A percentile compares a stretch with the other conserved stretches of the same genome.
Evolutionary conservation across 1,140 invertebrate genomes (phyloP).

Genomic region (Adelges cooleyi): DNA sequence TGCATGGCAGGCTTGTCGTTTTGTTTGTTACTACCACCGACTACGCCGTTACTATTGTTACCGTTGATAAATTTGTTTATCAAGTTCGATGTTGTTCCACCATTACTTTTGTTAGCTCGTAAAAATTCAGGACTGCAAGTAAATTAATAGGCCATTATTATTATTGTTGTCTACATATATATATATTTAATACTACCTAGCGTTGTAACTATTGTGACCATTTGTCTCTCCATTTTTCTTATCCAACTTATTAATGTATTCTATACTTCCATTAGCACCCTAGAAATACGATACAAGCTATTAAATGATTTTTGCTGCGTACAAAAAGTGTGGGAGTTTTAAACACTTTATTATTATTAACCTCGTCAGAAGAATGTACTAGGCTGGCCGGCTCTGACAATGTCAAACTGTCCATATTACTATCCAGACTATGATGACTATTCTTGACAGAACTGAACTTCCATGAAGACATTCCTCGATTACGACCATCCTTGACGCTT

Average conservation of each 20-base stretch:
- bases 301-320: background rate
- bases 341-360: too few species aligned
- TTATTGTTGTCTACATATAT: background rate
- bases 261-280: background rate
- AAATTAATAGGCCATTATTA: background rate
- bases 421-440: constrained; percentile 9
- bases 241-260: background rate
- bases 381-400: constrained; percentile 1
- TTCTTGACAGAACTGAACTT: background rate
- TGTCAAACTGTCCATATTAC: constrained; percentile 16
- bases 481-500: constrained; percentile 37
- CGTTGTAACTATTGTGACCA: background rate
- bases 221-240: background rate
- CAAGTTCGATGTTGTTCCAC: background rate
- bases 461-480: constrained; percentile 31
- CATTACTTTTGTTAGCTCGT: constrained; percentile 1
- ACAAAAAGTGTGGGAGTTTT: too few species aligned
- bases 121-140: constrained; percentile 24
- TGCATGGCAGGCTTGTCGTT: background rate
- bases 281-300: background rate
- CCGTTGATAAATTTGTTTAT: constrained; percentile 1
- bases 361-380: constrained; percentile 10
- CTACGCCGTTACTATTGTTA: too few species aligned
- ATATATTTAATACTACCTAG: background rate
- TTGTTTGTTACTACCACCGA: background rate